These are phyloP conservation scores for Sciurus carolinensis DNA, from an alignment of 2,797 vertebrate genomes.

Conservation along the genomic window DNA sequence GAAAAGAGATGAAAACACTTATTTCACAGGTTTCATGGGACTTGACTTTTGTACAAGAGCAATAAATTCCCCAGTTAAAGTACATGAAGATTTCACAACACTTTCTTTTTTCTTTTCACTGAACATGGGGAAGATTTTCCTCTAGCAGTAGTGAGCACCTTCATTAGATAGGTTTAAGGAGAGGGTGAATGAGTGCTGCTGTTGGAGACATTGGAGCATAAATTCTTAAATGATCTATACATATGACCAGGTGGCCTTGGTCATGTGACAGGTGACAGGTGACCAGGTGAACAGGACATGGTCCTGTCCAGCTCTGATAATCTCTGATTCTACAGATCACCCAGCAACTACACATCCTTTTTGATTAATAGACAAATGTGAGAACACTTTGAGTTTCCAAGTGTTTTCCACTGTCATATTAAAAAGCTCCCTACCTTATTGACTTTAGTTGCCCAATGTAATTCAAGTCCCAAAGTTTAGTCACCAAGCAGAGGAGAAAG, in stretches of 20 bases:
- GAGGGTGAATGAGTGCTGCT: background rate
- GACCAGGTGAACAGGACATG: too few species aligned
- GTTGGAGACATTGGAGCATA: background rate
- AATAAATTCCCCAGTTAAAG: background rate
- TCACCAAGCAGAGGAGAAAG: background rate
- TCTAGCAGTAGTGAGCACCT: background rate
- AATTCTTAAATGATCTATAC: background rate
- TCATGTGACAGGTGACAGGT: too few species aligned
- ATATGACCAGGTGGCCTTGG: background rate
- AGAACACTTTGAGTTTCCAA: constrained; percentile 36
- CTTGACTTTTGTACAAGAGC: constrained; percentile 23
- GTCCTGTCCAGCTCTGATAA: background rate
- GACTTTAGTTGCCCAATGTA: background rate
- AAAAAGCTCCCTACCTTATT: background rate
- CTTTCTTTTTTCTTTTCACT: too few species aligned
- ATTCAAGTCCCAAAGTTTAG: background rate
- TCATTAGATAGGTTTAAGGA: background rate
- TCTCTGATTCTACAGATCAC: background rate
- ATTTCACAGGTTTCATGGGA: constrained; percentile 1
- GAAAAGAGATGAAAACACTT: background rate
- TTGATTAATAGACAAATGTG: background rate
- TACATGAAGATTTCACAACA: background rate
- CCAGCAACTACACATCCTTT: background rate
- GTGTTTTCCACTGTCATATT: background rate
- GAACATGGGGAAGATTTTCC: background rate